phyloP scores from a whole-genome alignment of 2,797 vertebrate genomes.

The Selene dorsalis region DNA sequence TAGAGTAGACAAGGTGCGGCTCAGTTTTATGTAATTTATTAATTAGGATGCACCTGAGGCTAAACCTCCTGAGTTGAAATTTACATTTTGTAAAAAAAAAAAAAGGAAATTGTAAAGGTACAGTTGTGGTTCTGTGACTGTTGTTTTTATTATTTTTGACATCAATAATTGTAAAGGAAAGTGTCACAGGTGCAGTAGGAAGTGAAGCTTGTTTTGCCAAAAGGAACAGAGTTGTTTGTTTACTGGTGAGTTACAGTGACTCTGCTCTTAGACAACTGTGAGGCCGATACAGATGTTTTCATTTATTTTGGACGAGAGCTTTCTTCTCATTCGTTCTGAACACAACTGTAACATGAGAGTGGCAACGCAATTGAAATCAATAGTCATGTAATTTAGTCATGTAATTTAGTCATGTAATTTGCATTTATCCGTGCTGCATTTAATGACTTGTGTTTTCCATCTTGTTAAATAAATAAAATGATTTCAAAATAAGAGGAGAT shows the following conservation, averaged over 20 bases:
- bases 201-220: slow-evolving; percentile 20
- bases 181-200: slow-evolving; percentile 37
- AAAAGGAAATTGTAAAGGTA: slow-evolving; percentile 9
- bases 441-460: slow-evolving; percentile 46
- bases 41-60: slow-evolving; percentile 9
- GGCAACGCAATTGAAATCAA: neutral
- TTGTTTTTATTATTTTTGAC: slow-evolving; percentile 26
- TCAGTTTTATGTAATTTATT: slow-evolving; percentile 13
- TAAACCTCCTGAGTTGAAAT: slow-evolving; percentile 16
- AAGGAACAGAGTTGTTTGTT: slow-evolving; percentile 3
- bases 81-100: slow-evolving; percentile 35
- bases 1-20: neutral
- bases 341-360: neutral
- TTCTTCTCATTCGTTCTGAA: slow-evolving; percentile 23
- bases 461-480: slow-evolving; percentile 66
- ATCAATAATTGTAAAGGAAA: slow-evolving; percentile 31
- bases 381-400: slow-evolving; percentile 14
- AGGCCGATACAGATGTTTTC: neutral
- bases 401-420: slow-evolving; percentile 26
- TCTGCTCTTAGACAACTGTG: neutral
- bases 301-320: neutral
- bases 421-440: slow-evolving; percentile 31
- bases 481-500: slow-evolving; percentile 32
- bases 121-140: slow-evolving; percentile 34
- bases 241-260: neutral